A percentile compares a stretch with the other conserved stretches of the same genome.
Evolutionary conservation across 2,113 vertebrate genomes (phyloP).

Genomic region (Halichoerus grypus): DNA sequence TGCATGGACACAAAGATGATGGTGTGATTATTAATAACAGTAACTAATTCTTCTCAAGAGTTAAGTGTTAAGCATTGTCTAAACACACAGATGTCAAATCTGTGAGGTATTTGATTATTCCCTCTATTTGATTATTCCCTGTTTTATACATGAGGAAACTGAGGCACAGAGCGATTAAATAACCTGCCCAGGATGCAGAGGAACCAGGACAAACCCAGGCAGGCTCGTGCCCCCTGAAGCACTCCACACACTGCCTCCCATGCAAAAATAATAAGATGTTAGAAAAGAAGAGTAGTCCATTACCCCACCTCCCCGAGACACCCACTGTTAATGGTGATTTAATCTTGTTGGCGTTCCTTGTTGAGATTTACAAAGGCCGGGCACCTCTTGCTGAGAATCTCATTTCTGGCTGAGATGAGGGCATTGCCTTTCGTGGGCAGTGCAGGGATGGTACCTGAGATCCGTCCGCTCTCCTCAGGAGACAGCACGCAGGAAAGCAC

Average conservation of each 20-base stretch:
- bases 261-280: neutral
- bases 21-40: neutral
- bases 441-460: neutral
- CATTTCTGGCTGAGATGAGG: constrained; percentile 44
- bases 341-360: neutral
- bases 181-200: neutral
- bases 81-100: neutral
- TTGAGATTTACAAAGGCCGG: neutral
- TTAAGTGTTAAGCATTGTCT: neutral
- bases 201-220: neutral
- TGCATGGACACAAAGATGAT: neutral
- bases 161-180: neutral
- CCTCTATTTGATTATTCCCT: neutral
- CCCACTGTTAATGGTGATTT: neutral
- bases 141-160: constrained; percentile 39
- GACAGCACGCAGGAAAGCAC: neutral
- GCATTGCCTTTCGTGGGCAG: neutral
- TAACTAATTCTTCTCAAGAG: neutral
- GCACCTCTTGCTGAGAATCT: constrained; percentile 41
- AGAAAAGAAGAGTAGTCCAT: neutral
- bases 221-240: neutral
- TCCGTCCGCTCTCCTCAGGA: neutral
- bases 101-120: neutral
- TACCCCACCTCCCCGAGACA: neutral
- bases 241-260: neutral